phyloP scores from a whole-genome alignment of 2,888 invertebrate species.

The Hemithea aestivaria region DNA sequence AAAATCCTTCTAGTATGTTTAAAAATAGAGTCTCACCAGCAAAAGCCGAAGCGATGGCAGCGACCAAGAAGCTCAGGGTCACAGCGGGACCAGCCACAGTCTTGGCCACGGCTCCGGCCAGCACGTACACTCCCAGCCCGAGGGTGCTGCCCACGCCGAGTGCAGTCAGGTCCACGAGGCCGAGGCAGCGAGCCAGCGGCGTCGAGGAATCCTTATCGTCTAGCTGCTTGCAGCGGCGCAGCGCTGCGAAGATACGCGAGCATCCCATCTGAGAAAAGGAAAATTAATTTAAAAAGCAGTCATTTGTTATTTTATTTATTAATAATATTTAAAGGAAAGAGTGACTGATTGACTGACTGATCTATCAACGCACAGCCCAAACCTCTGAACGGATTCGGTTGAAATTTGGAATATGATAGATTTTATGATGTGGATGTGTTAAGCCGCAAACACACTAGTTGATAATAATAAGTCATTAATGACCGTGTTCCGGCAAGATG shows the following conservation, averaged over 20 bases:
- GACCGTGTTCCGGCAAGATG: too few relatives aligned
- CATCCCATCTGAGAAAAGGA: slow-evolving; percentile 54
- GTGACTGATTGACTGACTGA: too few relatives aligned
- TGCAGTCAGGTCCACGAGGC: slow-evolving; percentile 90
- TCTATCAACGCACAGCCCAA: too few relatives aligned
- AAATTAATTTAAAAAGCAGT: too few relatives aligned
- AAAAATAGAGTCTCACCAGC: slow-evolving; percentile 88
- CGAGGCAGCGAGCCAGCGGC: slow-evolving; percentile 83
- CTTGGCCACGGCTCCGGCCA: slow-evolving; percentile 93
- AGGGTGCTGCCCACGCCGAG: slow-evolving; percentile 93
- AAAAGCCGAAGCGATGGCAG: slow-evolving; percentile 94
- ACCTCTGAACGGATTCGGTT: too few relatives aligned
- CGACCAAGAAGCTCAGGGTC: slow-evolving; percentile 92
- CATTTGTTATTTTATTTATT: too few relatives aligned
- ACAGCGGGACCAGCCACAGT: slow-evolving; percentile 94
- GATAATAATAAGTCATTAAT: too few relatives aligned
- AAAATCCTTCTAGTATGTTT: too few relatives aligned
- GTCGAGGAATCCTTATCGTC: slow-evolving; percentile 59
- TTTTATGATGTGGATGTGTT: too few relatives aligned
- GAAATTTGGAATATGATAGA: too few relatives aligned
- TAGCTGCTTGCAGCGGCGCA: slow-evolving; percentile 72
- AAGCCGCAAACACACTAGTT: too few relatives aligned
- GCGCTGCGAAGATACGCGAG: slow-evolving; percentile 43
- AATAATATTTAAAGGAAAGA: too few relatives aligned
- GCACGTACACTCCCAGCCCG: slow-evolving; percentile 96